A percentile compares a stretch with the other conserved stretches of the same genome.
Conservation (phyloP, 2,113 vertebrate genomes). For the Nanger granti region DNA sequence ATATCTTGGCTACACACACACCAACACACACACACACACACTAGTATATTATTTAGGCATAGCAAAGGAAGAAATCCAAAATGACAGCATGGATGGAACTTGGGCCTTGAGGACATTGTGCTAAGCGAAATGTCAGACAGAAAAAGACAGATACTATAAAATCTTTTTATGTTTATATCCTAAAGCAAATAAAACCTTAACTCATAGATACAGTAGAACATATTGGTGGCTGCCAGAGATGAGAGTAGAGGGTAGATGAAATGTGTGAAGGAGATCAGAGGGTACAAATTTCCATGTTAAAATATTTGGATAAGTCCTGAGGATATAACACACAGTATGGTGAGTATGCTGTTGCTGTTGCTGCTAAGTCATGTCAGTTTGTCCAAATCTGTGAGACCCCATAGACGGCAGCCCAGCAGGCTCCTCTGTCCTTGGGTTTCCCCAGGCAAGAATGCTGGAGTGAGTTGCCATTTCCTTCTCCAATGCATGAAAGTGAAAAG, state of each 20-base stretch:
- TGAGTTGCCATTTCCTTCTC: neutral
- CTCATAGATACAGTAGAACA: neutral
- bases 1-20: neutral
- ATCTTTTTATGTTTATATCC: neutral
- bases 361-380: fast-evolving
- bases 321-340: neutral
- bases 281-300: neutral
- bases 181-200: neutral
- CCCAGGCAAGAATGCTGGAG: neutral
- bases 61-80: neutral
- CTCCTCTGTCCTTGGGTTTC: fast-evolving
- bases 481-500: neutral
- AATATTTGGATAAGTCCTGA: neutral
- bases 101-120: neutral
- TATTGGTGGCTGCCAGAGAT: neutral
- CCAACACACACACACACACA: neutral
- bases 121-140: neutral
- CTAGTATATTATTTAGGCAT: neutral
- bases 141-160: neutral
- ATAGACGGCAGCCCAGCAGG: fast-evolving
- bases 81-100: neutral
- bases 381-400: fast-evolving
- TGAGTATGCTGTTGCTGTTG: neutral
- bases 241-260: neutral
- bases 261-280: neutral